Base-by-base conservation (phyloP, 2,113 vertebrate species). In the Melanerpes formicivorus region DNA sequence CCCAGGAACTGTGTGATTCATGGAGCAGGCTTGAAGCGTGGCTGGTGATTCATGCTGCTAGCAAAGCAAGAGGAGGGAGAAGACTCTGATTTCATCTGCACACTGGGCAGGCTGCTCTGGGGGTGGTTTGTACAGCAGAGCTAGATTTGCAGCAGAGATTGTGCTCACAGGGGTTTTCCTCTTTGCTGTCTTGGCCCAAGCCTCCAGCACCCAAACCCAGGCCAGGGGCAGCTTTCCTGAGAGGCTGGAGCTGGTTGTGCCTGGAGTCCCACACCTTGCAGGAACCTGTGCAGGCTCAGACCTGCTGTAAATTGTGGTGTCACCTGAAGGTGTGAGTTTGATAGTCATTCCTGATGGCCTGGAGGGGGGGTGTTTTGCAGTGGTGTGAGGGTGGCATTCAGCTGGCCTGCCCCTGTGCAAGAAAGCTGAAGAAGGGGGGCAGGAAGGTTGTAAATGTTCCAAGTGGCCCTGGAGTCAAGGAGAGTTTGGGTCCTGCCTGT, bases 11-110 rank as follows among this genome's bases (percentile, higher is more conserved):
- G 55, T 0, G 3, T 67, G 81, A 63, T 80, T 66, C 64, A 14
- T 37, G 55, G 76, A 92, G 67, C 71, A 40, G 54, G 76, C 91
- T 74, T 32, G 64, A 82, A 89, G 72, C 0, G 3, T 16, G 46
- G 67, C 21, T 76, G 84, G 23, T 92, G 93, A 95, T 60, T 89
- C 74, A 89, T 2, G 55, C 40, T 1, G 2, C 84, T 76, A 76
- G 82, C 50, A 23, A 5, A 91, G 81, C 44, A 72, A 86, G 91
- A 87, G 72, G 30, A 92, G 78, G 74, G 75, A 80, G 70, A 85
- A 72, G 37, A 40, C 44, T 8, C 32, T 44, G 27, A 21, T 84
- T 90, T 93, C 18, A 17, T 69, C 63, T 72, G 18, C 66, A 84
- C 46, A 44, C 32, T 12, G 50, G 66, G 71, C 66, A 93, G 81